Evolutionary conservation across 1,140 invertebrate genomes (phyloP).

Genomic region (Chrysomallon squamiferum): DNA sequence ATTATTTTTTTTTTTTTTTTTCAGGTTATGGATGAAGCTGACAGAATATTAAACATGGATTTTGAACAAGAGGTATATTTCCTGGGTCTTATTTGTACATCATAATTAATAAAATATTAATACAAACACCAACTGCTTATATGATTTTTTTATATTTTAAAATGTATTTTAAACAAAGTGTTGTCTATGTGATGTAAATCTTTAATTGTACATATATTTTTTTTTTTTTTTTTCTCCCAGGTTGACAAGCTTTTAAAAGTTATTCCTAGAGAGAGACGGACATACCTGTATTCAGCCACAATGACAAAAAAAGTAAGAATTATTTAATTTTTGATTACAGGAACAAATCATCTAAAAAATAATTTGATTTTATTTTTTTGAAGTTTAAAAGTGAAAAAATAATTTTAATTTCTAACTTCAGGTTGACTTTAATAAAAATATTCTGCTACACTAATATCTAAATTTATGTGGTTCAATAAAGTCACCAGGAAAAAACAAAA

Average conservation of each 20-base stretch:
- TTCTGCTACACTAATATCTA: no score
- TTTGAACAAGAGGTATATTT: constrained; percentile 89
- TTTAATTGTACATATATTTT: no score
- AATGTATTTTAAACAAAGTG: neutral
- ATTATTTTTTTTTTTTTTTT: no score
- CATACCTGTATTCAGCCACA: constrained; percentile 93
- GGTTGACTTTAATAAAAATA: no score
- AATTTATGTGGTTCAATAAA: no score
- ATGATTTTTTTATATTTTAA: constrained; percentile 68
- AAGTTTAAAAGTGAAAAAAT: no score
- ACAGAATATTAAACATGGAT: constrained; percentile 98
- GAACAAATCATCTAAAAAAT: no score
- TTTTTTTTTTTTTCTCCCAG: constrained; percentile 62
- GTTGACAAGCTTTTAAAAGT: constrained; percentile 94
- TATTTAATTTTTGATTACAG: neutral
- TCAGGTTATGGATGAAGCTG: constrained; percentile 72
- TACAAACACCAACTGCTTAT: neutral
- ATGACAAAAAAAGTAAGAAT: constrained; percentile 94
- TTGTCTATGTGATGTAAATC: no score
- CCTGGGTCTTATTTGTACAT: constrained; percentile 70
- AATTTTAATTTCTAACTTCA: no score
- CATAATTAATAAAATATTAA: no score
- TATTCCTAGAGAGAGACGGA: constrained; percentile 86
- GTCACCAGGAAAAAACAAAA: no score
- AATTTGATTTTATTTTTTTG: no score